Evolutionary conservation across 2,888 invertebrate species (phyloP).

Genomic region (Scaptomyza flava): DNA sequence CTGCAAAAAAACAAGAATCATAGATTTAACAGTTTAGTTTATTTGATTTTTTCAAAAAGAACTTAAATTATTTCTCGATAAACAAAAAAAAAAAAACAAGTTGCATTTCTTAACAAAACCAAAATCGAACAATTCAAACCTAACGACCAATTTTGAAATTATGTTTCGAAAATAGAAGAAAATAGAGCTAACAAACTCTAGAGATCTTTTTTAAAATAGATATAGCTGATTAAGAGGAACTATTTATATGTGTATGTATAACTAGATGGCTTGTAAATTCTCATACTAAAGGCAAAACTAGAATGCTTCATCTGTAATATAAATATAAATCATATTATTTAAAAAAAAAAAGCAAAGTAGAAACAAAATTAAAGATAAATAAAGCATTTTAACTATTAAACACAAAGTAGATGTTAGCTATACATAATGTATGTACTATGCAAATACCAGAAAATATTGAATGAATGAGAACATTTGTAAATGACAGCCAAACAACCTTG

Average conservation of each 20-base stretch:
- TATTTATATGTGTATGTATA: conserved; percentile 37
- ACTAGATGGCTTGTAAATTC: conserved; percentile 72
- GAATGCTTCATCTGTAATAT: conserved; percentile 75
- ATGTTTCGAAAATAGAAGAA: conserved; percentile 29
- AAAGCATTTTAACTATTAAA: conserved; percentile 68
- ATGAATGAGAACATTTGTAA: conserved; percentile 45
- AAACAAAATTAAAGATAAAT: conserved; percentile 30
- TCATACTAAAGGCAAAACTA: conserved; percentile 58
- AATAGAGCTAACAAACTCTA: conserved; percentile 38
- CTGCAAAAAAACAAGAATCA: too few species aligned
- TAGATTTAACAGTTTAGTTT: too few species aligned
- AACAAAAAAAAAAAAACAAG: conserved; percentile 1
- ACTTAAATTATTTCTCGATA: neutral
- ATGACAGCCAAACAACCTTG: conserved; percentile 52
- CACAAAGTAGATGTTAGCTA: conserved; percentile 46
- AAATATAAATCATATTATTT: conserved; percentile 60
- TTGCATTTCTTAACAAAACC: conserved; percentile 28
- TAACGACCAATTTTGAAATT: conserved; percentile 77
- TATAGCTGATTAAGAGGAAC: conserved; percentile 26
- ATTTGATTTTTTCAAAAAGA: too few species aligned
- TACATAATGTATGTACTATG: conserved; percentile 10
- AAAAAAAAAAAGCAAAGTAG: neutral
- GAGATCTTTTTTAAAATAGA: conserved; percentile 40
- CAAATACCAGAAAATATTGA: conserved; percentile 13
- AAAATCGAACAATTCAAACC: conserved; percentile 57